Evolutionary conservation across 1,140 invertebrate genomes (phyloP), one percentile per base, ranked within the genome.

Genomic region (Hylyphantes graminicola): DNA sequence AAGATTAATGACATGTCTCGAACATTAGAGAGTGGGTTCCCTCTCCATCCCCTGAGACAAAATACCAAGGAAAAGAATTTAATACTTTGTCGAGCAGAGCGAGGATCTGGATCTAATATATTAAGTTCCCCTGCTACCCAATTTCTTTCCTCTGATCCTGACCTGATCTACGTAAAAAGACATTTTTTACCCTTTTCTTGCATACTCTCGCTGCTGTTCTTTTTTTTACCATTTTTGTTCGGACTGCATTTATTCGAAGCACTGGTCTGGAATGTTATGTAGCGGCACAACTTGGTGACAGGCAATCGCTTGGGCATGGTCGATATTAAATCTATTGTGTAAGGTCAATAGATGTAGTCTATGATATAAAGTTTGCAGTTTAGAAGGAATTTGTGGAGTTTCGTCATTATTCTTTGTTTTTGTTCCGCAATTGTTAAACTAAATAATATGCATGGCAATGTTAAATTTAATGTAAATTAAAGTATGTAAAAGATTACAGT

Each of bases 31-130:
- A 55, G 61, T 53, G 15, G 17, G 21, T 35, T 51, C 67, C 15
- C 57, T 70, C 35, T 35, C 35, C 35, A 35, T 35, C 35, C 35
- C 35, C 17, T 12, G 21, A 59, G 65, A 80, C 77, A 67, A 50
- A 80, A 80, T 61, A 55, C 65, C 67, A 67, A 13, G 77, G 19
- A 19, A 70, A 80, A 50, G 77, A 80, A 80, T 80, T 80, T 80
- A 70, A 80, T 80, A 80, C 65, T 70, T 59, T 19, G 12, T 51
- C 19, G 53, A 7, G 51, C 17, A 55, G 15, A 51, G 13, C 19
- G 17, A 54, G 65, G 7, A 48, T 48, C 50, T 59, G 70, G 65
- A 72, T 48, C 77, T 51, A 80, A 59, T 80, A 80, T 80, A 80
- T 80, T 80, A 70, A 80, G 65, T 80, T 72, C 55, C 59, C 17